These are phyloP conservation scores for Sipha flava DNA, from an alignment of 1,140 invertebrate species.

Conservation along the genomic window DNA sequence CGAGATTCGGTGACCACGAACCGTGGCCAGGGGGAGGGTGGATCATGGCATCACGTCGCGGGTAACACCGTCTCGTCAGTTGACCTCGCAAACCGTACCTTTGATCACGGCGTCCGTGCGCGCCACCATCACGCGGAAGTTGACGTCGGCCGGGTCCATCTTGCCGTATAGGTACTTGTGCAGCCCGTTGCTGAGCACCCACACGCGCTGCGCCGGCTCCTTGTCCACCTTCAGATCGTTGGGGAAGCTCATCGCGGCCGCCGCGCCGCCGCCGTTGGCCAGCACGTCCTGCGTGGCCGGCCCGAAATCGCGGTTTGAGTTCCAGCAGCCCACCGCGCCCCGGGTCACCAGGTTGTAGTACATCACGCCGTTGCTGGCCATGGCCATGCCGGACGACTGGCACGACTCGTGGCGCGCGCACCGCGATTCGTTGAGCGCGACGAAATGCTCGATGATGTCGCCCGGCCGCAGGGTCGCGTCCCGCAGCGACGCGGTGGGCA, in stretches of 20 bases:
- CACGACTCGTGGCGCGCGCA: slow-evolving; percentile 48
- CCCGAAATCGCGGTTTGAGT: slow-evolving; percentile 44
- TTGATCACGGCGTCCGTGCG: slow-evolving; percentile 52
- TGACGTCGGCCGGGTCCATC: slow-evolving; percentile 55
- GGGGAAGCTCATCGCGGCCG: slow-evolving; percentile 58
- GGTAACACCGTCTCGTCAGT: too few species aligned
- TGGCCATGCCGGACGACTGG: slow-evolving; percentile 61
- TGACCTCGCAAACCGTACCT: slow-evolving; percentile 59
- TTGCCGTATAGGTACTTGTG: slow-evolving; percentile 63
- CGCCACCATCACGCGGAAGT: slow-evolving; percentile 61
- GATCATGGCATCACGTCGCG: too few species aligned
- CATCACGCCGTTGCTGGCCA: slow-evolving; percentile 62
- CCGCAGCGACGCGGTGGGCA: slow-evolving; percentile 54
- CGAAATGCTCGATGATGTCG: slow-evolving; percentile 51
- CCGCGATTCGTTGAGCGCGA: slow-evolving; percentile 48
- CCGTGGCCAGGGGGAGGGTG: too few species aligned
- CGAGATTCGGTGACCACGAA: too few species aligned
- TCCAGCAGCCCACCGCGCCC: slow-evolving; percentile 69
- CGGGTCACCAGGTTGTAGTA: slow-evolving; percentile 66
- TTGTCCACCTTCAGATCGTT: slow-evolving; percentile 69
- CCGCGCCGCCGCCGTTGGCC: slow-evolving; percentile 50
- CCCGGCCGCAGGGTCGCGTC: slow-evolving; percentile 49
- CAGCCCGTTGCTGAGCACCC: slow-evolving; percentile 64
- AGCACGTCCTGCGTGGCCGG: slow-evolving; percentile 53
- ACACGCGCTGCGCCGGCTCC: slow-evolving; percentile 54